Evolutionary conservation across 2,888 invertebrate genomes (phyloP), one percentile per base, ranked within the genome.

Genomic region (Caenorhabditis sinica): DNA sequence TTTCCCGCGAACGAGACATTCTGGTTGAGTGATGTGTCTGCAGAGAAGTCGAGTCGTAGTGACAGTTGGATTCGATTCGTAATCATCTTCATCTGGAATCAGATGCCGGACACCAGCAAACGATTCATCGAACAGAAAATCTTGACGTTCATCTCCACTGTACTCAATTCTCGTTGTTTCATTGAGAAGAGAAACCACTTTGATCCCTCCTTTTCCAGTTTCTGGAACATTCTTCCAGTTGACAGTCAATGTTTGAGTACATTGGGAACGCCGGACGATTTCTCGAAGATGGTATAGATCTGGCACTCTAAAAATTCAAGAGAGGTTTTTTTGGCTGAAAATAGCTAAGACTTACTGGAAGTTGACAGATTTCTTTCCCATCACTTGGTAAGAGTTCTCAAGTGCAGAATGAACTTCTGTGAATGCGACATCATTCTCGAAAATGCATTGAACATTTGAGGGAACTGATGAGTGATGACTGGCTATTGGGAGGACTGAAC

Each of bases 251-350:
- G 82, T 87, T 69, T 88, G 88, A 0, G 69, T 58, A 45, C 88
- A 88, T 6, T 86, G 58, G 13, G 85, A 84, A 5, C 77, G 71
- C 23, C 83, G 61, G 5, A 88, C 75, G 11, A 86, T 11, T 71
- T 88, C 88, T 25, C 83, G 82, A 2, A 88, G 77, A 63, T 85
- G 84, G 45, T 71, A 83, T 5, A 88, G 58, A 43, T 88, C 88
- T 15, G 53, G 61, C 5, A 87, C 66, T 83, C 88, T 88, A 72
- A 53, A 87, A 77, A 11, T 40, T 11, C 13, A 1, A 15, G 4
- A 0, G 15, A 9, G 28, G 25, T 56, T 28, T 63, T 8, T 28
- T 30, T 15, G 33, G 13, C 23, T 53, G 13, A 69, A 13, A 9
- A 2, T 9, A 13, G n/a, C 9, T 60, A 43, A 82, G n/a, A n/a